Conservation (phyloP, 53 echinoderm and acorn worm genomes). For the Holothuria leucospilota region DNA sequence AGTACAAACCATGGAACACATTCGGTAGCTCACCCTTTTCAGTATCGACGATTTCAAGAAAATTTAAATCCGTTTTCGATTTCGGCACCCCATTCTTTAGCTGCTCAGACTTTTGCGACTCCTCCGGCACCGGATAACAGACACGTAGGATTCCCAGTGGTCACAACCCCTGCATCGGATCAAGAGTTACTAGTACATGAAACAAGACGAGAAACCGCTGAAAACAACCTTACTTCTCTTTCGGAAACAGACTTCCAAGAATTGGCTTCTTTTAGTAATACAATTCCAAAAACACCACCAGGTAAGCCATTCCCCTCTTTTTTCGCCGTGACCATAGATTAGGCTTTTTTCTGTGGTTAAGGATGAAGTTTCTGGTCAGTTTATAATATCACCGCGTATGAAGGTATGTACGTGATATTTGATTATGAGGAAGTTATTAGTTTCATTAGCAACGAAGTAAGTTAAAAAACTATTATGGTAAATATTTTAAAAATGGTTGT, state of each 20-base stretch:
- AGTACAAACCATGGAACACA: constrained; percentile 47
- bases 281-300: constrained; percentile 48
- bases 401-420: too few relatives aligned
- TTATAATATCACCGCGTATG: too few relatives aligned
- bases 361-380: background rate
- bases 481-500: too few relatives aligned
- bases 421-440: too few relatives aligned
- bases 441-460: too few relatives aligned
- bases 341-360: background rate
- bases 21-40: constrained; percentile 34
- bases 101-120: constrained; percentile 25
- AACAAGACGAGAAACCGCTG: constrained; percentile 23
- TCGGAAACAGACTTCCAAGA: constrained; percentile 48
- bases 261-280: constrained; percentile 39
- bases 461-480: too few relatives aligned
- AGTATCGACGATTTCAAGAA: constrained; percentile 53
- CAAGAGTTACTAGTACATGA: constrained; percentile 38
- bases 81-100: constrained; percentile 39
- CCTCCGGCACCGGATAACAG: constrained; percentile 32
- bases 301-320: constrained; percentile 5
- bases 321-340: background rate
- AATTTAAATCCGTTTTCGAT: constrained; percentile 50
- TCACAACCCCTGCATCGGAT: constrained; percentile 17
- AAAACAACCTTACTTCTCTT: constrained; percentile 28
- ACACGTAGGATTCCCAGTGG: constrained; percentile 36